Conservation (phyloP, 2,113 vertebrate species). For the Psittacara wagleri region DNA sequence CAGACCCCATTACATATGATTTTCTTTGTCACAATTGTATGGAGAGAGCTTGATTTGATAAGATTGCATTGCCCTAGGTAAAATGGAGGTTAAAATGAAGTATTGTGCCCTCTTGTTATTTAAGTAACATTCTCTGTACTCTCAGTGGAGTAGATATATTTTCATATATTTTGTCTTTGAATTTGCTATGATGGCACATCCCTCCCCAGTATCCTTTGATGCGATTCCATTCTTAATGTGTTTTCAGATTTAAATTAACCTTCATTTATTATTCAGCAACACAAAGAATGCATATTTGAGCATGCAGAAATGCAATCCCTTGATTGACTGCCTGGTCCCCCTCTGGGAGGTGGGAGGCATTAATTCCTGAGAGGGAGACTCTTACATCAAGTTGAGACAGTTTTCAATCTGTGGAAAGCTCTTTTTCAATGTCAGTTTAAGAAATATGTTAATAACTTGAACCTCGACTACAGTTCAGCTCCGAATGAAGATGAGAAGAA, state of each 20-base stretch:
- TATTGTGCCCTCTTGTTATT: background rate
- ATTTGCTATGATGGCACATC: background rate
- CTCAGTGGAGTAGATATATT: background rate
- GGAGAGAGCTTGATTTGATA: conserved; percentile 9
- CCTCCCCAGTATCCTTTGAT: background rate
- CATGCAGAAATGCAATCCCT: background rate
- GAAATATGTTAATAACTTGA: background rate
- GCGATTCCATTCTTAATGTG: background rate
- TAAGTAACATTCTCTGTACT: background rate
- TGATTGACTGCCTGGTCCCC: background rate
- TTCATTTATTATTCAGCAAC: background rate
- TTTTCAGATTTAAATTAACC: conserved; percentile 33
- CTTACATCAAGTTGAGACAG: background rate
- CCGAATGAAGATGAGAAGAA: background rate
- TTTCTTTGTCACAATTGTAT: conserved; percentile 2
- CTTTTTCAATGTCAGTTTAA: background rate
- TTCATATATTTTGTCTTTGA: conserved; percentile 25
- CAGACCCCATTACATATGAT: background rate
- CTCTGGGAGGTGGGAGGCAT: background rate
- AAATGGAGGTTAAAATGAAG: background rate
- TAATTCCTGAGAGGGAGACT: background rate
- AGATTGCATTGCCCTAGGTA: background rate
- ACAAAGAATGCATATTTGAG: background rate
- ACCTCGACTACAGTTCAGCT: background rate
- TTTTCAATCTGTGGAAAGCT: conserved; percentile 1